Conservation (phyloP, 1,140 invertebrate species). For the Chymomyza costata region DNA sequence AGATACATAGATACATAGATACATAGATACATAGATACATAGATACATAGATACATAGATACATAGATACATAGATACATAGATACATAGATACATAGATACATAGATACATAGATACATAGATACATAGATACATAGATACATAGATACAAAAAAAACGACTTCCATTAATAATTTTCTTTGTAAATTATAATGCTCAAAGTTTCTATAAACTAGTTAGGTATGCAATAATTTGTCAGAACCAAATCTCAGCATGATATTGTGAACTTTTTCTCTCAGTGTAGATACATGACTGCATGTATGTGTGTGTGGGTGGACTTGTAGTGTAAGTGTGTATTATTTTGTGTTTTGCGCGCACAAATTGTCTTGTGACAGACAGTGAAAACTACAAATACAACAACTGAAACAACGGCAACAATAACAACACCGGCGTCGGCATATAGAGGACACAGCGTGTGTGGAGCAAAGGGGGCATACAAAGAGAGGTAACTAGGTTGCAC, state of each 20-base stretch:
- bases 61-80: neutral
- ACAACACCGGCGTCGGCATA: constrained; percentile 37
- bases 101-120: neutral
- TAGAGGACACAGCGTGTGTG: no score
- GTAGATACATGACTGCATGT: neutral
- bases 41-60: no score
- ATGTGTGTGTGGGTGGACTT: constrained; percentile 10
- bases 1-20: no score
- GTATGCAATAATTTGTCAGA: no score
- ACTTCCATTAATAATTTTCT: no score
- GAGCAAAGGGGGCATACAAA: no score
- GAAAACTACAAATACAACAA: constrained; percentile 51
- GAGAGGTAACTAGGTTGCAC: no score
- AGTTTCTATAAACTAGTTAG: no score
- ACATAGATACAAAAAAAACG: neutral
- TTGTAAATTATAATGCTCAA: no score
- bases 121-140: neutral
- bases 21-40: no score
- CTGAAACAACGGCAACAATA: neutral
- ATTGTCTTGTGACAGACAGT: constrained; percentile 73
- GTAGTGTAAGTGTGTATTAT: constrained; percentile 55
- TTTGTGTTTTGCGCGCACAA: constrained; percentile 71
- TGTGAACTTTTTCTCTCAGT: neutral
- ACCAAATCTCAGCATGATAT: neutral
- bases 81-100: neutral